These are phyloP conservation scores for Mythimna vitellina DNA, from an alignment of 2,888 invertebrate genomes.

Conservation along the genomic window DNA sequence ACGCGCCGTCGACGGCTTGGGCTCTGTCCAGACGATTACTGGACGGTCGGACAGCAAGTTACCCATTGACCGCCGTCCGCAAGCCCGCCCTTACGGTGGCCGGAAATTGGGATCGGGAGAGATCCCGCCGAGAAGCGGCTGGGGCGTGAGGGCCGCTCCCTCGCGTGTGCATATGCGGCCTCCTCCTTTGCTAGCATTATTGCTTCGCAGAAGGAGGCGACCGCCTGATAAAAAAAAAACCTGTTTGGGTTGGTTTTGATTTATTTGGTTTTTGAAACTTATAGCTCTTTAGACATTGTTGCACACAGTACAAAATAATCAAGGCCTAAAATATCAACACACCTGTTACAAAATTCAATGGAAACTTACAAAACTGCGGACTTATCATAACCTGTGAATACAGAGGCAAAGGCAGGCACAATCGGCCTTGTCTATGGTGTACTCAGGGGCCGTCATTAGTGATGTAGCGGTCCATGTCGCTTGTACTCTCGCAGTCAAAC, in stretches of 20 bases:
- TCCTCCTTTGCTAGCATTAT: too few relatives aligned
- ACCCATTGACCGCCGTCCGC: too few relatives aligned
- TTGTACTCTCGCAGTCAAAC: conserved; percentile 91
- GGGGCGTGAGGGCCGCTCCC: too few relatives aligned
- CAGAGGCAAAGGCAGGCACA: background rate
- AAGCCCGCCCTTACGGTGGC: too few relatives aligned
- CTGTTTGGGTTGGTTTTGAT: conserved; percentile 22
- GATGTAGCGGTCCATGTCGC: conserved; percentile 82
- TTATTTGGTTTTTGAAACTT: conserved; percentile 5
- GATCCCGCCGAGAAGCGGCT: too few relatives aligned
- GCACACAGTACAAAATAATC: background rate
- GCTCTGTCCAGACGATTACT: too few relatives aligned
- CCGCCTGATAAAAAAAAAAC: background rate
- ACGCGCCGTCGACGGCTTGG: too few relatives aligned
- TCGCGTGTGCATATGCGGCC: too few relatives aligned
- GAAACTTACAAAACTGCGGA: conserved; percentile 3
- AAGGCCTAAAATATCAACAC: background rate
- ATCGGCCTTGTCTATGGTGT: background rate
- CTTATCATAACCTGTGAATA: conserved; percentile 8
- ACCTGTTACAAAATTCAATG: background rate
- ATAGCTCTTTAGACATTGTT: conserved; percentile 4
- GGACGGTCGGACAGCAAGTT: too few relatives aligned
- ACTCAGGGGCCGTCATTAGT: conserved; percentile 81
- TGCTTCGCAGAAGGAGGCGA: too few relatives aligned
- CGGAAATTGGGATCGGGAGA: too few relatives aligned